Evolutionary conservation across 2,888 invertebrate species (phyloP).

Genomic region (Therioaphis trifolii): DNA sequence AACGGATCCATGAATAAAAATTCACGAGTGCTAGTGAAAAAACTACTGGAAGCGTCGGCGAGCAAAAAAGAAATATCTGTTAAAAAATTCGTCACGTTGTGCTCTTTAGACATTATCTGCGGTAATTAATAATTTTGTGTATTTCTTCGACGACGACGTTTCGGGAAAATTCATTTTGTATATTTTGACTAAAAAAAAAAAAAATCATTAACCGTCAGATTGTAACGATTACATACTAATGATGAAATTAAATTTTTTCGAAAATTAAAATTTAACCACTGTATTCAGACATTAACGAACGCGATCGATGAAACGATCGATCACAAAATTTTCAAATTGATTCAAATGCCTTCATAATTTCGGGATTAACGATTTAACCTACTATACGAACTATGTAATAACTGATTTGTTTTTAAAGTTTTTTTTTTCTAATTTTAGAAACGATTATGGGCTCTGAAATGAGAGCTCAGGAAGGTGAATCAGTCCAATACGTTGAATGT

Average conservation of each 20-base stretch:
- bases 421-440: slow-evolving; percentile 55
- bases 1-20: slow-evolving; percentile 74
- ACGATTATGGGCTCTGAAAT: slow-evolving; percentile 59
- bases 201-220: slow-evolving; percentile 22
- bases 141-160: too few species aligned
- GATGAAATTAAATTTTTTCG: slow-evolving; percentile 8
- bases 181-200: too few species aligned
- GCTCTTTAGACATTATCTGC: slow-evolving; percentile 35
- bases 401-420: too few species aligned
- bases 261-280: neutral
- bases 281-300: slow-evolving; percentile 18
- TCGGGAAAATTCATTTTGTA: too few species aligned
- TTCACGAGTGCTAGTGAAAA: slow-evolving; percentile 47
- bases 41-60: slow-evolving; percentile 19
- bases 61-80: neutral
- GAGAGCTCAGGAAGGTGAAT: slow-evolving; percentile 50
- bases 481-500: slow-evolving; percentile 34
- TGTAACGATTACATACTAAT: too few species aligned
- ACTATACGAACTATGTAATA: too few species aligned
- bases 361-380: too few species aligned
- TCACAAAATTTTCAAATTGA: too few species aligned
- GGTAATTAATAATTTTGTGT: neutral
- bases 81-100: neutral
- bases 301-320: too few species aligned
- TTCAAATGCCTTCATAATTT: too few species aligned